Percentiles rank a stretch among this genome's conserved stretches.
Conservation (phyloP, 2,888 invertebrate species). For the Leptinotarsa peninsularis region DNA sequence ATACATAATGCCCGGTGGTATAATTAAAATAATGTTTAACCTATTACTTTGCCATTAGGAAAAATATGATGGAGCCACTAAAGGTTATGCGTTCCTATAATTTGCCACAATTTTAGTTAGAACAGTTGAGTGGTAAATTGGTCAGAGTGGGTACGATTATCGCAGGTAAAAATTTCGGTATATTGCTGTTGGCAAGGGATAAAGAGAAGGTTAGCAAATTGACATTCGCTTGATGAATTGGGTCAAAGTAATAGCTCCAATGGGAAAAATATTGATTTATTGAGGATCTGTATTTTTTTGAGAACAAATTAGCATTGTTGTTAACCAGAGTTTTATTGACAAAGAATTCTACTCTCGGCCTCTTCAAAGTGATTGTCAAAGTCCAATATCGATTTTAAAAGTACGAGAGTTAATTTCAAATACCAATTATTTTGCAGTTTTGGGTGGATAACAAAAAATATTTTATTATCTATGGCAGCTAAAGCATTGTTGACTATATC, state of each 20-base stretch:
- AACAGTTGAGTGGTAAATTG: conserved; percentile 38
- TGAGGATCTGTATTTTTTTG: background rate
- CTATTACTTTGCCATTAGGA: conserved; percentile 49
- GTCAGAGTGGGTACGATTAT: conserved; percentile 34
- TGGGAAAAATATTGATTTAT: conserved; percentile 7
- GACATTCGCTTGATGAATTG: conserved; percentile 5
- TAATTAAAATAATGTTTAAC: conserved; percentile 47
- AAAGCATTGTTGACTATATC: too few relatives aligned
- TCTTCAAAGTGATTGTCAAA: background rate
- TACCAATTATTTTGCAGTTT: too few relatives aligned
- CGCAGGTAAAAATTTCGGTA: conserved; percentile 39
- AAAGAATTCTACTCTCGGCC: background rate
- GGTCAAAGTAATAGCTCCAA: background rate
- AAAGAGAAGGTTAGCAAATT: conserved; percentile 1
- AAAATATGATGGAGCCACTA: conserved; percentile 40
- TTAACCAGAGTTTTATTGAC: background rate
- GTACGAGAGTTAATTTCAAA: too few relatives aligned
- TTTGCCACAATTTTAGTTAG: conserved; percentile 47
- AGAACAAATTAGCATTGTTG: background rate
- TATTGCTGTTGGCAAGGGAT: conserved; percentile 11
- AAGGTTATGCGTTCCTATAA: conserved; percentile 42
- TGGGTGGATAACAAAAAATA: too few relatives aligned
- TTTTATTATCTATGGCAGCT: too few relatives aligned
- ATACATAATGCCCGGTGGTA: conserved; percentile 30
- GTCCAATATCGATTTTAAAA: too few relatives aligned